These are phyloP conservation scores for Aurelia sp. DNA, from an alignment of 30 jellyfish, hydroid and myxozoan species.

Conservation along the genomic window DNA sequence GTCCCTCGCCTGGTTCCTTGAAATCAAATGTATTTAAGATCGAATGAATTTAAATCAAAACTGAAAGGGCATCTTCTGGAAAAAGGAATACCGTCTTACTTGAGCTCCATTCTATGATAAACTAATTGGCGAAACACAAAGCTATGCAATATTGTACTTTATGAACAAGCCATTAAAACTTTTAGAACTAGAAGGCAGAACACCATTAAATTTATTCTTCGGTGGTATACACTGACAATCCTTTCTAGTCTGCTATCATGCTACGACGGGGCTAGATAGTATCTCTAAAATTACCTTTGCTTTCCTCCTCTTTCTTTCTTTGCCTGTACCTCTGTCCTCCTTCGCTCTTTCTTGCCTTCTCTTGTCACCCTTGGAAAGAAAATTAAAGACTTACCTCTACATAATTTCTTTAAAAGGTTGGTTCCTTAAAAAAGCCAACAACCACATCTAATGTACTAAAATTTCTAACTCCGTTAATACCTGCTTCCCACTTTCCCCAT, in stretches of 20 bases:
- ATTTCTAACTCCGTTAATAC: no score
- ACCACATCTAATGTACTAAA: neutral
- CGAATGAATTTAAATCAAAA: neutral
- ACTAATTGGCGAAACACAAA: neutral
- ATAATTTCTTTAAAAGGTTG: neutral
- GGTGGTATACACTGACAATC: neutral
- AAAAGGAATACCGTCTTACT: neutral
- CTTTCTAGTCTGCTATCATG: neutral
- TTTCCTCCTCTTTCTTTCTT: neutral
- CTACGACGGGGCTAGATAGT: neutral
- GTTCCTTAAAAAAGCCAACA: neutral
- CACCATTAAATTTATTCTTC: neutral
- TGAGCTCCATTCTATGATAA: neutral
- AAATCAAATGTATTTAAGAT: neutral
- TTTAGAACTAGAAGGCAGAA: neutral
- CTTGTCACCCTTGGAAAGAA: neutral
- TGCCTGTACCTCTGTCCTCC: neutral
- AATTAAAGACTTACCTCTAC: neutral
- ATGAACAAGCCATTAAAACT: neutral
- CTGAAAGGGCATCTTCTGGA: neutral
- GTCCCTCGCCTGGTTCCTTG: neutral
- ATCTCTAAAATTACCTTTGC: neutral
- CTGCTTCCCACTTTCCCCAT: neutral
- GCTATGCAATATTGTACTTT: no score
- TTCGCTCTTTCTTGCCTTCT: conserved; percentile 2